A percentile compares a stretch with the other conserved stretches of the same genome.
Evolutionary conservation across 1,140 invertebrate genomes (phyloP).

Genomic region (Lordiphosa mommai): DNA sequence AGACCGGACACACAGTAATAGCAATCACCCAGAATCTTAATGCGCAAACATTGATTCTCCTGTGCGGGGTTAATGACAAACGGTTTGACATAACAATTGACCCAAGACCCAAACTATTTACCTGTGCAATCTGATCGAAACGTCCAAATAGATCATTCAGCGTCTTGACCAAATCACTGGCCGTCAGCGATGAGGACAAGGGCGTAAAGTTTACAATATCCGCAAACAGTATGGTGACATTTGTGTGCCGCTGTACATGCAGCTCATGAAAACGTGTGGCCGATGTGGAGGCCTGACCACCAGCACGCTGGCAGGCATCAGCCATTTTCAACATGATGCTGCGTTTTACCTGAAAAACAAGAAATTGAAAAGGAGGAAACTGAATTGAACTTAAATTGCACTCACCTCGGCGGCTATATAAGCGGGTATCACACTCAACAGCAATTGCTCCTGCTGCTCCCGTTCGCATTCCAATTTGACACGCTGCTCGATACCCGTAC

Average conservation of each 20-base stretch:
- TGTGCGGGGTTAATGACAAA: slow-evolving; percentile 77
- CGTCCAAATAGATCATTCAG: slow-evolving; percentile 97
- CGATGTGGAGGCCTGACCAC: slow-evolving; percentile 86
- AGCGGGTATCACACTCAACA: slow-evolving; percentile 95
- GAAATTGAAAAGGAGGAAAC: neutral
- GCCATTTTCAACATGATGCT: slow-evolving; percentile 96
- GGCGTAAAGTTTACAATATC: slow-evolving; percentile 99
- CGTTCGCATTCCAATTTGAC: slow-evolving; percentile 95
- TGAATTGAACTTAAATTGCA: neutral
- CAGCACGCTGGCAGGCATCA: slow-evolving; percentile 88
- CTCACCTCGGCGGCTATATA: slow-evolving; percentile 81
- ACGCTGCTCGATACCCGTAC: slow-evolving; percentile 93
- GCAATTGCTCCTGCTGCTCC: slow-evolving; percentile 93
- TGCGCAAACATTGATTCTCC: slow-evolving; percentile 97
- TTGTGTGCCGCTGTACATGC: slow-evolving; percentile 98
- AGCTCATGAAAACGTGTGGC: slow-evolving; percentile 96
- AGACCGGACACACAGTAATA: slow-evolving; percentile 98
- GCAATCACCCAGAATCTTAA: slow-evolving; percentile 97
- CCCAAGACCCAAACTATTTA: slow-evolving; percentile 78
- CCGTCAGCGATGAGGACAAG: slow-evolving; percentile 93
- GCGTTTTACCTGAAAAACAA: slow-evolving; percentile 87
- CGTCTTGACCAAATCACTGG: slow-evolving; percentile 96
- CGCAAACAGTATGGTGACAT: slow-evolving; percentile 98
- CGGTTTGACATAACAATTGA: neutral
- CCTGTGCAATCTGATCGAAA: slow-evolving; percentile 98